Conservation (phyloP, 2,888 invertebrate species). For the Autographa pulchrina region DNA sequence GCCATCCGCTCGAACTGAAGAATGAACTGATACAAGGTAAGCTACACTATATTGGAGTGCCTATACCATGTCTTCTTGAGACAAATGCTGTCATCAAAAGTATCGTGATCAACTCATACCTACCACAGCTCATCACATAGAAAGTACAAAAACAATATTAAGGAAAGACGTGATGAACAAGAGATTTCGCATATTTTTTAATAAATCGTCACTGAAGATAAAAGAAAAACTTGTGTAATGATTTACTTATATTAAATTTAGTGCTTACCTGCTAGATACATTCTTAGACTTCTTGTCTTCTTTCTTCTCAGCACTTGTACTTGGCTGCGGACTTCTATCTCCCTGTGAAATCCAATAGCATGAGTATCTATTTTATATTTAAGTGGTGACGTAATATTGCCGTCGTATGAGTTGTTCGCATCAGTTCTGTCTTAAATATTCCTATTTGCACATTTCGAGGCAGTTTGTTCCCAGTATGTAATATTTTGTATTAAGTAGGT, state of each 20-base stretch:
- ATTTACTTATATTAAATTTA: not conserved
- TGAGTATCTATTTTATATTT: not conserved
- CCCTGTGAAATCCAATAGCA: conserved; percentile 27
- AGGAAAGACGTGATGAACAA: not conserved
- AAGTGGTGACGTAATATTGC: too few species aligned
- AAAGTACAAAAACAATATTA: not conserved
- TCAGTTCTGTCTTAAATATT: too few species aligned
- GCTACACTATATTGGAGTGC: conserved; percentile 25
- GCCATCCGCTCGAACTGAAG: conserved; percentile 80
- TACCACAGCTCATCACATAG: not conserved
- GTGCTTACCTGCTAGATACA: conserved; percentile 69
- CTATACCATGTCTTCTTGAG: not conserved
- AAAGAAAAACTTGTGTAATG: too few species aligned
- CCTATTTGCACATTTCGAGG: too few species aligned
- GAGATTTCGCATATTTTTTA: not conserved
- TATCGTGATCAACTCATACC: not conserved
- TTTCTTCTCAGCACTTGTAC: conserved; percentile 63
- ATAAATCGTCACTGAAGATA: not conserved
- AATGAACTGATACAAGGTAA: conserved; percentile 74
- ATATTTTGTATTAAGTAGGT: too few species aligned
- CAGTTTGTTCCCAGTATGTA: too few species aligned
- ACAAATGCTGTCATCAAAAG: not conserved
- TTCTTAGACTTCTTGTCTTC: conserved; percentile 71
- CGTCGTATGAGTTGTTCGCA: too few species aligned
- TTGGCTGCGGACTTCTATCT: conserved; percentile 39